These are phyloP conservation scores for Drosophila maculinotata DNA, from an alignment of 2,888 invertebrate genomes.

Conservation along the genomic window DNA sequence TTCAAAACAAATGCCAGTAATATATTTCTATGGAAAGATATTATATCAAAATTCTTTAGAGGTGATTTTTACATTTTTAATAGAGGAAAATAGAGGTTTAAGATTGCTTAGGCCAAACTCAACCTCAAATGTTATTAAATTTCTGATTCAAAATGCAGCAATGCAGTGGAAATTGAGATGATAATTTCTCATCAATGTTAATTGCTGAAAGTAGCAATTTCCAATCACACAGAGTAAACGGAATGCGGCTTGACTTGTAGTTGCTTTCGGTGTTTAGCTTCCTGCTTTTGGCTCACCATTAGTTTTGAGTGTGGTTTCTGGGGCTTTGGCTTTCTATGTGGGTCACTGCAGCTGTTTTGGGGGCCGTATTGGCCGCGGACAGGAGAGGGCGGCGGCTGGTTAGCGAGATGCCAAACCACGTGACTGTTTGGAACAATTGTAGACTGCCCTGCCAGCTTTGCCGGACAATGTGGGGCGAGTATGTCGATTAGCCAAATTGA, in stretches of 20 bases:
- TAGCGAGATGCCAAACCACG: constrained; percentile 65
- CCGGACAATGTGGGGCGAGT: constrained; percentile 53
- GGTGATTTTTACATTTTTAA: too few relatives aligned
- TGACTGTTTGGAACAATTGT: constrained; percentile 71
- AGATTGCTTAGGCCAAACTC: too few relatives aligned
- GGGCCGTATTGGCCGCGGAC: too few relatives aligned
- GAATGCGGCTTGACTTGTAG: constrained; percentile 7
- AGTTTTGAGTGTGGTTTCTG: constrained; percentile 54
- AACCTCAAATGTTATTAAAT: too few relatives aligned
- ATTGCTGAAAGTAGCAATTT: too few relatives aligned
- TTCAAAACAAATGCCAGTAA: too few relatives aligned
- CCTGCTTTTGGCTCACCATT: constrained; percentile 37
- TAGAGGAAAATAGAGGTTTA: too few relatives aligned
- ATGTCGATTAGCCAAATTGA: constrained; percentile 76
- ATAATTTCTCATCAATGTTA: too few relatives aligned
- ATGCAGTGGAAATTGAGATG: too few relatives aligned
- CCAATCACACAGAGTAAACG: not conserved
- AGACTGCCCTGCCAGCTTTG: constrained; percentile 11
- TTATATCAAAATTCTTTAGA: too few relatives aligned
- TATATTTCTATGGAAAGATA: too few relatives aligned
- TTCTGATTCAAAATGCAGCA: too few relatives aligned
- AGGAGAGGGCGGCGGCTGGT: not conserved
- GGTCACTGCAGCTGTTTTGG: constrained; percentile 68
- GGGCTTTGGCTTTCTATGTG: constrained; percentile 59
- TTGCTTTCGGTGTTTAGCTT: constrained; percentile 13